Base-by-base conservation (phyloP, 2,797 vertebrate species). In the Malacoctenus gilli region DNA sequence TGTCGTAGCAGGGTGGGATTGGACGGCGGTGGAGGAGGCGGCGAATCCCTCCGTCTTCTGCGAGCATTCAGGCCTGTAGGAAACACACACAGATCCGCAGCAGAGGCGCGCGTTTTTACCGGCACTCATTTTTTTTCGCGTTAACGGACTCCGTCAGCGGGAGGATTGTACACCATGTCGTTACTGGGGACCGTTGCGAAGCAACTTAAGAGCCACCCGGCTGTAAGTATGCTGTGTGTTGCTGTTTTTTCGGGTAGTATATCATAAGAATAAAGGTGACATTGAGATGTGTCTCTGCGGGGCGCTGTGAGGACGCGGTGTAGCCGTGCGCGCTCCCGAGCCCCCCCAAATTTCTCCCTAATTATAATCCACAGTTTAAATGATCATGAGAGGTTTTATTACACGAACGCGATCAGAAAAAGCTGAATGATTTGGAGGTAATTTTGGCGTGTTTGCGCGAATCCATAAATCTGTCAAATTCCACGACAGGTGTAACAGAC, bases 181-280 rank as follows among this genome's bases (percentile, higher is more conserved):
- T 79, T 89, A 12, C 25, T 85, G 2, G 35, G 52, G 3, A 0
- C 30, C 1, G 65, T 92, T 31, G 43, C 15, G n/a, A 91, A 90
- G 34, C 90, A 91, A 59, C 41, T 92, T 0, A 87, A 53, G 74
- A 89, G 3, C 54, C 90, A 92, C 38, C 91, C 89, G 2, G 82
- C 90, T 42, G 90, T 92, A 50, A 92, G 90, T 92, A 25, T 30
- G 2, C 12, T 1, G 3, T 0, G 5, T 15, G 6, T 4, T 3
- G 16, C 8, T 16, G 2, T 32, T 32, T 10, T 32, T 32, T 28
- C 25, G 9, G 4, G 6, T 14, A 8, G 4, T 12, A 11, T 2
- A 10, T 39, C 0, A 7, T n/a, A n/a, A 59, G 54, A 8, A 64
- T 74, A 38, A 63, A 35, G 34, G 42, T 89, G 85, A 88, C 88